A percentile compares a stretch with the other conserved stretches of the same genome.
These are phyloP conservation scores for Neotoma lepida DNA, from an alignment of 2,113 vertebrate genomes.

Conservation along the genomic window DNA sequence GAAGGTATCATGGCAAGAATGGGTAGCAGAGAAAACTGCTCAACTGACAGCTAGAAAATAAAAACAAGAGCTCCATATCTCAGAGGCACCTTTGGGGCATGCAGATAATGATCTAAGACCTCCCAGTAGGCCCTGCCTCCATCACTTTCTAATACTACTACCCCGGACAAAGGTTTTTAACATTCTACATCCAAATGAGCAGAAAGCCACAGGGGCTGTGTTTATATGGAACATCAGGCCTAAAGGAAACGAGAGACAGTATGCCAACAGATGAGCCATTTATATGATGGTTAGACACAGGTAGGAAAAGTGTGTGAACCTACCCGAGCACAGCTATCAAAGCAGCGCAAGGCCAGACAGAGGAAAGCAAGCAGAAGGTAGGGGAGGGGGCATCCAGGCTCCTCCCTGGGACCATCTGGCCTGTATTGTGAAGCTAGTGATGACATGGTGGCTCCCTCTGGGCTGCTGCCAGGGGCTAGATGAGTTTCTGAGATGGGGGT, in stretches of 20 bases:
- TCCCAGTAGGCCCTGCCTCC: too few relatives aligned
- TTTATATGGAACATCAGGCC: not conserved
- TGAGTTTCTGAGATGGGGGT: not conserved
- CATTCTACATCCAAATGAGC: not conserved
- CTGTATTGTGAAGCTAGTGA: not conserved
- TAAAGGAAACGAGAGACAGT: not conserved
- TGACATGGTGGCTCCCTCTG: not conserved
- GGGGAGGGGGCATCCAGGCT: rapidly evolving
- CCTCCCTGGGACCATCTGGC: not conserved
- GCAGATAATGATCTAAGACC: not conserved
- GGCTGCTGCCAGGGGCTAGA: not conserved
- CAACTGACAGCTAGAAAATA: not conserved
- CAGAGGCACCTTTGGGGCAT: not conserved
- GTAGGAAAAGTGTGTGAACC: not conserved
- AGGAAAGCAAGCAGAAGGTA: not conserved
- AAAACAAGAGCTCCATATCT: too few relatives aligned
- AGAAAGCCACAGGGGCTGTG: not conserved
- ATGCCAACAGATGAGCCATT: not conserved
- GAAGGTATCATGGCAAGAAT: not conserved
- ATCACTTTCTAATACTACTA: not conserved
- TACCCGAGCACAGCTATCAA: not conserved
- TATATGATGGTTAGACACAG: not conserved
- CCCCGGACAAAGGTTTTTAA: not conserved
- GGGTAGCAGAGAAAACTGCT: not conserved
- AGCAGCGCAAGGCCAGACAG: not conserved